Conservation (phyloP, 2,888 invertebrate genomes). For the Hemistola chrysoprasaria region DNA sequence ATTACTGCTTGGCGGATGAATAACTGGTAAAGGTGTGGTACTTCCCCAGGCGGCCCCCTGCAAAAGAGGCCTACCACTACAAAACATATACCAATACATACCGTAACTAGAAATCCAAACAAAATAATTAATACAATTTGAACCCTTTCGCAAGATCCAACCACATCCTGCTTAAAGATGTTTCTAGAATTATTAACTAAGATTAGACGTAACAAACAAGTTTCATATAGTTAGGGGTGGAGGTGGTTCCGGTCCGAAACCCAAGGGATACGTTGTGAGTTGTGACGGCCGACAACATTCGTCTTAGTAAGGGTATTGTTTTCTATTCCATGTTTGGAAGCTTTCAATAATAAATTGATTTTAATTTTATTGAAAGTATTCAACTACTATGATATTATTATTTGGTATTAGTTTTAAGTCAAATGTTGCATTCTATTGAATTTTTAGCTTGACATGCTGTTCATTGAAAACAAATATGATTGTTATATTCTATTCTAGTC, state of each 20-base stretch:
- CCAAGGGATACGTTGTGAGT: conserved; percentile 63
- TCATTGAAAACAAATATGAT: no score
- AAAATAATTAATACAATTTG: conserved; percentile 27
- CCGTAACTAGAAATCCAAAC: conserved; percentile 30
- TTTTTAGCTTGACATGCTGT: no score
- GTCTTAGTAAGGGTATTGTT: conserved; percentile 31
- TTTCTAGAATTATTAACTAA: conserved; percentile 82
- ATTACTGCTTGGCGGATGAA: no score
- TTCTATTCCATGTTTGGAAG: conserved; percentile 22
- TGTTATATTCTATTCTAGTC: no score
- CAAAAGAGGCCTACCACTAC: no score
- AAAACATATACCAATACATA: conserved; percentile 7
- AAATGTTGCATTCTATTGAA: no score
- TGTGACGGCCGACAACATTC: conserved; percentile 24
- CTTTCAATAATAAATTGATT: conserved; percentile 10
- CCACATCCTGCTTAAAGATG: conserved; percentile 79
- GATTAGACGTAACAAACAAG: conserved; percentile 74
- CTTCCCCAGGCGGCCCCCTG: no score
- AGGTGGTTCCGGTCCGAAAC: conserved; percentile 71
- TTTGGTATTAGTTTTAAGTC: conserved; percentile 1
- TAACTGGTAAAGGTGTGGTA: no score
- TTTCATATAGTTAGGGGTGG: conserved; percentile 61
- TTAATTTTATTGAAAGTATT: conserved; percentile 15
- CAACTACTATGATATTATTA: conserved; percentile 18
- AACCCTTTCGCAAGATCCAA: conserved; percentile 54